These are phyloP conservation scores for Brachyopa scutellaris DNA, from an alignment of 2,888 invertebrate species.

Conservation along the genomic window DNA sequence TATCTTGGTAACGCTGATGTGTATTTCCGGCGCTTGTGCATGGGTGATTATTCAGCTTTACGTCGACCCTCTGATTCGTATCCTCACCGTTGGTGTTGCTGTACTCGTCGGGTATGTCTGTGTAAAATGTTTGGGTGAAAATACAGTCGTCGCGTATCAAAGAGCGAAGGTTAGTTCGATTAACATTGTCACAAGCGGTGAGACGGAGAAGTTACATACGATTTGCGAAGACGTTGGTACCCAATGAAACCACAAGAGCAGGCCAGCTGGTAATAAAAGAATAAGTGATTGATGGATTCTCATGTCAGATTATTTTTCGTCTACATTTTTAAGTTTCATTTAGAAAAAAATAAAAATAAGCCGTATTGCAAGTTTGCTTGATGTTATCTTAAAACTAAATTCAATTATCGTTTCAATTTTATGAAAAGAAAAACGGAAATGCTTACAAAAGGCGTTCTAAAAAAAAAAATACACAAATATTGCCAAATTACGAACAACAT, in stretches of 20 bases:
- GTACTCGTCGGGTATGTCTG: constrained; percentile 92
- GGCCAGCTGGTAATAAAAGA: neutral
- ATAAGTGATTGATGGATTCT: constrained; percentile 21
- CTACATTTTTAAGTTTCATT: constrained; percentile 6
- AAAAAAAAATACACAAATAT: neutral
- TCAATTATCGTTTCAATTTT: neutral
- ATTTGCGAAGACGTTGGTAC: constrained; percentile 81
- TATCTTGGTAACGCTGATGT: constrained; percentile 90
- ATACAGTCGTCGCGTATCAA: constrained; percentile 94
- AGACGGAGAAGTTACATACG: constrained; percentile 80
- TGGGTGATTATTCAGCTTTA: constrained; percentile 92
- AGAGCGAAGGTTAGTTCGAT: constrained; percentile 94
- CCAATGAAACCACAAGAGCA: constrained; percentile 63
- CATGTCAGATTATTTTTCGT: constrained; percentile 5
- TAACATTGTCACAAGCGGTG: constrained; percentile 85
- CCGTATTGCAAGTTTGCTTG: neutral
- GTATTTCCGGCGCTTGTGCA: constrained; percentile 88
- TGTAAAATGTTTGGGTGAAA: constrained; percentile 92
- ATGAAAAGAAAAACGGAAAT: neutral
- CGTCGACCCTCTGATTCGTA: constrained; percentile 89
- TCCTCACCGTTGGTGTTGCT: constrained; percentile 91
- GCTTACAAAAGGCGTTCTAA: neutral
- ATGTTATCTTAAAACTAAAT: neutral
- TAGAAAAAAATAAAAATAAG: constrained; percentile 8
- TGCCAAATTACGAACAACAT: neutral